Evolutionary conservation across 1,140 invertebrate species (phyloP).

Genomic region (Drosophila melanica): DNA sequence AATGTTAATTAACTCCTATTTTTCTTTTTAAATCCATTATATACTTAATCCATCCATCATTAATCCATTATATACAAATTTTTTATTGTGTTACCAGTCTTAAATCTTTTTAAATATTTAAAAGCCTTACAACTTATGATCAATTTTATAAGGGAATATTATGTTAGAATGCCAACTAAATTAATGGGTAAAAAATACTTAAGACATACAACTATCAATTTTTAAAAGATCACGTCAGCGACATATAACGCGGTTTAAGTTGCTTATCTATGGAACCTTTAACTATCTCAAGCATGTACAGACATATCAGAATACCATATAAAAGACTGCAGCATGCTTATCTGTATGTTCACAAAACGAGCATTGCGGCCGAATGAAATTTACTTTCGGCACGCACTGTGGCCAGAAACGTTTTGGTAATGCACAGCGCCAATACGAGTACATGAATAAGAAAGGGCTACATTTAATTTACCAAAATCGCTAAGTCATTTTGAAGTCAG

Average conservation of each 20-base stretch:
- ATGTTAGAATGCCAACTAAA: too few relatives aligned
- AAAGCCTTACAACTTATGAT: too few relatives aligned
- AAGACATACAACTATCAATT: neutral
- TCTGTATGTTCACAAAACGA: neutral
- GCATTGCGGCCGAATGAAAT: neutral
- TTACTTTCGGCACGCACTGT: slow-evolving; percentile 36
- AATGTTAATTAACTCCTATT: too few relatives aligned
- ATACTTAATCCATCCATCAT: too few relatives aligned
- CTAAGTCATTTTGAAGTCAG: slow-evolving; percentile 62
- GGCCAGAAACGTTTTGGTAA: slow-evolving; percentile 12
- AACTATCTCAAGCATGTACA: neutral
- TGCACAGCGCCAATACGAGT: slow-evolving; percentile 16
- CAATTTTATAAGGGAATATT: too few relatives aligned
- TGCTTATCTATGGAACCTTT: neutral
- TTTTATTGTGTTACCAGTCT: too few relatives aligned
- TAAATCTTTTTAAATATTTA: too few relatives aligned
- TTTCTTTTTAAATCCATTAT: too few relatives aligned
- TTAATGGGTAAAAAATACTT: neutral
- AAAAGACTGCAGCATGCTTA: slow-evolving; percentile 7
- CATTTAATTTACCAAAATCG: slow-evolving; percentile 49
- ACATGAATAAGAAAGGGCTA: slow-evolving; percentile 18
- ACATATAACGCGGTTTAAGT: neutral
- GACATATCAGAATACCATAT: neutral
- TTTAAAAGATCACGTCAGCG: neutral
- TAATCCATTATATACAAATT: too few relatives aligned